Percentiles rank a stretch among this genome's conserved stretches.
phyloP scores from a whole-genome alignment of 2,888 invertebrate species.

The Gari tellinella region DNA sequence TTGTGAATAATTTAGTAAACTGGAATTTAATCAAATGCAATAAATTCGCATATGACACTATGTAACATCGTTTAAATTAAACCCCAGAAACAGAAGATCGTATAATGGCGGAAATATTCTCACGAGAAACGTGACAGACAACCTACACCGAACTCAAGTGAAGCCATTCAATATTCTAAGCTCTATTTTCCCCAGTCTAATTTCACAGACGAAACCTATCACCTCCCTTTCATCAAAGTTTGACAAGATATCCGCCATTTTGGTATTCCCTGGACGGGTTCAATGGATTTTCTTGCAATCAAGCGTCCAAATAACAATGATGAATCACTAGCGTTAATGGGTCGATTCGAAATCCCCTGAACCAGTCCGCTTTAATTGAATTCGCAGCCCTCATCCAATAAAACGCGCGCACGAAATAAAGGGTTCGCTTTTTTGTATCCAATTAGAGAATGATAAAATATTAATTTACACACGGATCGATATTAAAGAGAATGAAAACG shows the following conservation, averaged over 20 bases:
- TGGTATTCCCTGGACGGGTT: slow-evolving; percentile 55
- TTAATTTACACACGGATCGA: slow-evolving; percentile 50
- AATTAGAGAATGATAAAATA: slow-evolving; percentile 64
- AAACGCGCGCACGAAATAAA: slow-evolving; percentile 23
- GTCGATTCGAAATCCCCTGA: slow-evolving; percentile 52
- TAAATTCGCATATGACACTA: background rate
- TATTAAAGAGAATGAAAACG: slow-evolving; percentile 23
- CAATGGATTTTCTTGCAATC: slow-evolving; percentile 49
- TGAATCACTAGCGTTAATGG: slow-evolving; percentile 58
- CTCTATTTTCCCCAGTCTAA: slow-evolving; percentile 11
- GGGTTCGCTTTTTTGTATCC: slow-evolving; percentile 40
- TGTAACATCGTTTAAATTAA: too few species aligned
- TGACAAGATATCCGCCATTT: slow-evolving; percentile 54
- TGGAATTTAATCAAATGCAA: too few species aligned
- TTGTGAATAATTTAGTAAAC: too few species aligned
- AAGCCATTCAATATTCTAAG: slow-evolving; percentile 33
- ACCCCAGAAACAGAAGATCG: too few species aligned
- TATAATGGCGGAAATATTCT: too few species aligned
- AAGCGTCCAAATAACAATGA: slow-evolving; percentile 50
- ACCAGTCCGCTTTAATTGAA: slow-evolving; percentile 56
- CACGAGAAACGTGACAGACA: too few species aligned
- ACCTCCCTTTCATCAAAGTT: slow-evolving; percentile 37
- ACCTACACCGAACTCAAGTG: background rate
- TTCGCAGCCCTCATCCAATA: slow-evolving; percentile 51
- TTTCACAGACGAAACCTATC: slow-evolving; percentile 9